Percentiles rank a stretch among this genome's conserved stretches.
These are phyloP conservation scores for Bambusicola thoracicus DNA, from an alignment of 2,113 vertebrate genomes.

Conservation along the genomic window DNA sequence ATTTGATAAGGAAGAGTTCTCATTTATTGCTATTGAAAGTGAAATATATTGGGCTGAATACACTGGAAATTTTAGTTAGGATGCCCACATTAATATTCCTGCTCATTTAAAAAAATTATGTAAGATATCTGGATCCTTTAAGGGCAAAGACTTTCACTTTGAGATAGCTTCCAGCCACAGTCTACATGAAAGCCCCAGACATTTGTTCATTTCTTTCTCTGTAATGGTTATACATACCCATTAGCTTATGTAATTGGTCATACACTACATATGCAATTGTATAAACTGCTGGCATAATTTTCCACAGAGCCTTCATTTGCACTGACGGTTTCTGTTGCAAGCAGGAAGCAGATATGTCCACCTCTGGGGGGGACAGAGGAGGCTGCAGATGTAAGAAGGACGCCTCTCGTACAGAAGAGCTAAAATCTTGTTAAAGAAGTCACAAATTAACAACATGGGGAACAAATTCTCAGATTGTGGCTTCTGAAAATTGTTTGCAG, in stretches of 20 bases:
- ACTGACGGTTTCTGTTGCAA: neutral
- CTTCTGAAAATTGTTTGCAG: conserved; percentile 7
- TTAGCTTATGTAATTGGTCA: neutral
- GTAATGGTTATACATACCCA: neutral
- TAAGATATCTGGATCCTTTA: neutral
- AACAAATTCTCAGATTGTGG: neutral
- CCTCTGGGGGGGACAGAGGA: neutral
- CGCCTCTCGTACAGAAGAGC: neutral
- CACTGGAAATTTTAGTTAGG: neutral
- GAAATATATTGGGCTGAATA: neutral
- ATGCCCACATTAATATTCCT: neutral
- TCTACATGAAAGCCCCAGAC: neutral
- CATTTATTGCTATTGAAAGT: neutral
- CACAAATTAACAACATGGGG: neutral
- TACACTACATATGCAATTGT: neutral
- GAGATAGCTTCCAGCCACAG: neutral
- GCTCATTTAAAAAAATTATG: neutral
- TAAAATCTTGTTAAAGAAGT: neutral
- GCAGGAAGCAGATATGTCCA: neutral
- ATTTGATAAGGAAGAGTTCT: neutral
- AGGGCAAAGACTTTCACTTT: neutral
- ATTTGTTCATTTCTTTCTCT: neutral
- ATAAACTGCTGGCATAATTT: neutral
- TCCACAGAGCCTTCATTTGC: neutral
- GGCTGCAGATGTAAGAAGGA: neutral